phyloP scores from a whole-genome alignment of 2,888 invertebrate species.

The Drosophila lutescens region DNA sequence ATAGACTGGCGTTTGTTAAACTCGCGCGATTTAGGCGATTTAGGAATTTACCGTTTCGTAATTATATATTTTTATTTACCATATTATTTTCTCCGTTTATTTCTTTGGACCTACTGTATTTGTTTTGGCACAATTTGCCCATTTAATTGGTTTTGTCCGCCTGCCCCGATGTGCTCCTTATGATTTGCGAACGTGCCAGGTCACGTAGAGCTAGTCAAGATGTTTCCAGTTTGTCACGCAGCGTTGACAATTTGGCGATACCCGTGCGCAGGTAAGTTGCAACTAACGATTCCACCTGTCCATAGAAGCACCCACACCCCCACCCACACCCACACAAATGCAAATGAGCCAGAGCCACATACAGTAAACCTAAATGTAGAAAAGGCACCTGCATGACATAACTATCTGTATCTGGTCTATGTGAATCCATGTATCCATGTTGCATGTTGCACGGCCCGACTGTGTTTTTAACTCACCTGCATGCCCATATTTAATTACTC shows the following conservation, averaged over 20 bases:
- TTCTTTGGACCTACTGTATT: conserved; percentile 31
- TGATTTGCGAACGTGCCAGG: conserved; percentile 86
- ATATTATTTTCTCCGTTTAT: conserved; percentile 38
- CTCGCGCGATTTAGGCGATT: conserved; percentile 19
- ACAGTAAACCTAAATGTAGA: neutral
- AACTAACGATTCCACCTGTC: conserved; percentile 32
- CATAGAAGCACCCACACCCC: conserved; percentile 4
- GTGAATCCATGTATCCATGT: conserved; percentile 11
- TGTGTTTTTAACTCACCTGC: conserved; percentile 20
- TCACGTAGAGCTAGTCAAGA: conserved; percentile 95
- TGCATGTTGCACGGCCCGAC: conserved; percentile 43
- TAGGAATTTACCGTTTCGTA: conserved; percentile 3
- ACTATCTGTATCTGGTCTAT: neutral
- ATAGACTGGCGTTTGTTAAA: conserved; percentile 69
- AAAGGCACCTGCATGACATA: conserved; percentile 22
- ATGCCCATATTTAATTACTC: conserved; percentile 13
- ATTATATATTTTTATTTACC: conserved; percentile 23
- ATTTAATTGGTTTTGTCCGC: conserved; percentile 70
- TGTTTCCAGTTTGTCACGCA: conserved; percentile 87
- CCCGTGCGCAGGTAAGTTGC: conserved; percentile 86
- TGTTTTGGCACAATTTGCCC: conserved; percentile 66
- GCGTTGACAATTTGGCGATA: conserved; percentile 88
- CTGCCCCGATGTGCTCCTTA: conserved; percentile 80
- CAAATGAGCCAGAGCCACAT: conserved; percentile 25
- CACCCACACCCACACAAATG: conserved; percentile 16